Evolutionary conservation across 2,797 vertebrate species (phyloP), one percentile per base, ranked within the genome.

Genomic region (Saxicola maurus): DNA sequence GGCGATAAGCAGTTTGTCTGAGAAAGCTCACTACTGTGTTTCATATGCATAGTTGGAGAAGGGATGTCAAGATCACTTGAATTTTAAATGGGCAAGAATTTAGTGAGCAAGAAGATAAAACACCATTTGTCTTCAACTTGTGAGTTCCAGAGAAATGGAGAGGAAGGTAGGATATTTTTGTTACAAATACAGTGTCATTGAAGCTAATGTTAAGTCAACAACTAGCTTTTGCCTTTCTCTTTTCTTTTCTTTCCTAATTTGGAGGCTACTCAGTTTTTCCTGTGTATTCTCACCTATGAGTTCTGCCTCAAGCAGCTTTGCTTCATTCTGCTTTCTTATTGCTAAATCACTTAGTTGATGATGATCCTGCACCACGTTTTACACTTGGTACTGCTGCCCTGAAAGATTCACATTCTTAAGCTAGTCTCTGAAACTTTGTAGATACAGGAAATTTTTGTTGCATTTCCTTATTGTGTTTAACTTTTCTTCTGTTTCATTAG

Each of bases 41-140:
- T 88, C 85, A 35, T 86, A 69, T 83, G 79, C 52, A 11, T 87
- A 89, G 89, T 78, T 92, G 82, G 85, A 89, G 59, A 87, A 83
- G 87, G 85, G 76, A 80, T 89, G 66, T 92, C 89, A 89, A 91
- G 77, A 93, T 86, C 65, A 85, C 77, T 91, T 94, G 82, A 91
- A 89, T 82, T 93, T 89, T 91, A 93, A 85, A 87, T 89, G 68
- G 49, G 53, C 75, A 73, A 93, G 89, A 92, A 85, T 89, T 90
- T 94, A 92, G 91, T 93, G 84, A 31, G 81, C 81, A 77, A 92
- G 93, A 94, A 88, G 84, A 92, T 92, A 88, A 88, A 88, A 49
- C 57, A 91, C 13, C 87, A 33, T 94, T 93, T 87, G 56, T 87
- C 76, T 87, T 92, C 82, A 91, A 27, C 73, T 77, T 93, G 57